phyloP scores from a whole-genome alignment of 2,113 vertebrate genomes.

The Sorex araneus region DNA sequence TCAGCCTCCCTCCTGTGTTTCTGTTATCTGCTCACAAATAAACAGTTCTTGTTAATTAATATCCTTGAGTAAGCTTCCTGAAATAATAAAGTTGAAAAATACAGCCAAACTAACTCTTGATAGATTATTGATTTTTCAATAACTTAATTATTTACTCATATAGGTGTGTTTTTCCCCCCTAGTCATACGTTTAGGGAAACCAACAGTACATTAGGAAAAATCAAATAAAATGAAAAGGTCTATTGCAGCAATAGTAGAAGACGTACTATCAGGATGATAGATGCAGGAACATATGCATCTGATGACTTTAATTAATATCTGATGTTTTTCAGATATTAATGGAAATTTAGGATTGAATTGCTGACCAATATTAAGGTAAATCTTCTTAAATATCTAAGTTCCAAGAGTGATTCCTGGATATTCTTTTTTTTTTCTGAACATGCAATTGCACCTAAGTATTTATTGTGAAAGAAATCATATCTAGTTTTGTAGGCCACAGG shows the following conservation, averaged over 20 bases:
- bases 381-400: background rate
- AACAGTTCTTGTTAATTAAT: background rate
- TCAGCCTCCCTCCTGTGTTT: background rate
- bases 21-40: too few relatives aligned
- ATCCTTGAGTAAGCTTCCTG: background rate
- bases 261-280: background rate
- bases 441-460: background rate
- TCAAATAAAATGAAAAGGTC: background rate
- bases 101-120: background rate
- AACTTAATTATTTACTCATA: background rate
- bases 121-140: background rate
- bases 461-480: background rate
- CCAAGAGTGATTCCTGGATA: background rate
- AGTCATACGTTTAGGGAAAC: background rate
- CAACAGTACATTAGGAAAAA: background rate
- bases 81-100: background rate
- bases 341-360: background rate
- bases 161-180: background rate
- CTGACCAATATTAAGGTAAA: background rate
- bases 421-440: background rate
- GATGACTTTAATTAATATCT: too few relatives aligned
- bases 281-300: background rate
- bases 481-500: background rate
- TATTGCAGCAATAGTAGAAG: background rate
- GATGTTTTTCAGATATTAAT: background rate